Base-by-base conservation (phyloP, 2,113 vertebrate species). In the Platichthys flesus region DNA sequence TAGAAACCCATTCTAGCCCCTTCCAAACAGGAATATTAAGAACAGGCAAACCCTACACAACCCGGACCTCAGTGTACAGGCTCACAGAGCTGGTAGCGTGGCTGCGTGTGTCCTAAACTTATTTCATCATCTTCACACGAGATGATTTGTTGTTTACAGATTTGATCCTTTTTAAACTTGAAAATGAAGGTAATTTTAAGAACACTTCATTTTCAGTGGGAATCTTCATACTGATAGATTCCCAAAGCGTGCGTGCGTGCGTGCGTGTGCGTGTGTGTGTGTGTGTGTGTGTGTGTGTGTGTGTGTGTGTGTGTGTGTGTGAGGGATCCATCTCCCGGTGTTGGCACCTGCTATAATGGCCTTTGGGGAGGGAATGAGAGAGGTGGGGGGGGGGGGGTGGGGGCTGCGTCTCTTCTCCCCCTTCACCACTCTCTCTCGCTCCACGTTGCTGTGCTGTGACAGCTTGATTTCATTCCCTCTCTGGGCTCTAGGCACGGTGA, bases 381-480 rank as follows among this genome's bases (percentile, higher is more conserved):
- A 95, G 3, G 5, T 4, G n/a, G 23, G 69, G 68, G 74, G 51
- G 24, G 10, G 28, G 10, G n/a, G 24, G 69, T 68, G 74, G 55
- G 4, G 6, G 28, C 68, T 58, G 58, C 64, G 47, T 72, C 64
- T 57, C 74, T 52, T 40, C 73, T 23, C 18, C 54, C 37, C 23
- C 40, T 10, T 42, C 75, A 45, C 45, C 75, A 70, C 35, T 31
- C 31, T 28, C 58, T 76, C 78, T 93, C 95, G 94, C 95, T 94
- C 95, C 92, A 77, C 91, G 88, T 92, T 88, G 93, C 93, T 80
- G 91, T 91, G 90, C 93, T 91, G 95, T 97, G 96, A 98, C 96
- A 97, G 96, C 95, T 96, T 96, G 95, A 97, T 97, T 97, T 97
- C 95, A 94, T 95, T 95, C 93, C 96, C 95, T 94, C 95, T 81